Evolutionary conservation across 2,797 vertebrate genomes (phyloP).

Genomic region (Enteromius fasciolatus): DNA sequence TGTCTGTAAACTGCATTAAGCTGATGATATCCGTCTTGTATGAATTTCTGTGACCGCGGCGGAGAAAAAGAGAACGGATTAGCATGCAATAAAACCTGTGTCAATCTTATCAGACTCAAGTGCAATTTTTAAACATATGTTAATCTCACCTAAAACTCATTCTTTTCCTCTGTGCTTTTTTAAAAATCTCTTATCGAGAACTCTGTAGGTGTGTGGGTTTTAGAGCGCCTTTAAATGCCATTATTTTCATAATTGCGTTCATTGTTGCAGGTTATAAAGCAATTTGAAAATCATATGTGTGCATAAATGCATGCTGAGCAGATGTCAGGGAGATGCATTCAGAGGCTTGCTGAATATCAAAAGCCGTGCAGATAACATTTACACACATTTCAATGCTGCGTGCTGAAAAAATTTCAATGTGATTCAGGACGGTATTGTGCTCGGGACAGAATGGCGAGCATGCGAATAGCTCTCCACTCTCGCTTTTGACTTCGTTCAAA

Average conservation of each 20-base stretch:
- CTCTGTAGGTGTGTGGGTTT: slow-evolving; percentile 76
- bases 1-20: slow-evolving; percentile 73
- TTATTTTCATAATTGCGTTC: slow-evolving; percentile 83
- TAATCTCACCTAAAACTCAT: slow-evolving; percentile 81
- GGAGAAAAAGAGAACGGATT: slow-evolving; percentile 73
- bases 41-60: slow-evolving; percentile 72
- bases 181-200: slow-evolving; percentile 80
- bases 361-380: slow-evolving; percentile 55
- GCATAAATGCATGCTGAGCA: slow-evolving; percentile 71
- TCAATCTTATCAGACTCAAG: slow-evolving; percentile 81
- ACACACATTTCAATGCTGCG: slow-evolving; percentile 38
- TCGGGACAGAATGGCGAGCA: slow-evolving; percentile 20
- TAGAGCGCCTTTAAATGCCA: slow-evolving; percentile 73
- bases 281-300: slow-evolving; percentile 79
- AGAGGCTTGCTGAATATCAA: slow-evolving; percentile 48
- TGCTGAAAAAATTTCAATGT: slow-evolving; percentile 42
- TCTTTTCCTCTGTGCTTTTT: slow-evolving; percentile 65
- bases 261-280: slow-evolving; percentile 79
- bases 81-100: slow-evolving; percentile 74
- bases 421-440: slow-evolving; percentile 33
- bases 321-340: slow-evolving; percentile 62
- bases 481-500: slow-evolving; percentile 6
- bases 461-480: not conserved
- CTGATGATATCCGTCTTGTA: slow-evolving; percentile 71
- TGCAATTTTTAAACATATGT: slow-evolving; percentile 83